Evolutionary conservation across 2,113 vertebrate species (phyloP).

Genomic region (Thinocorus orbignyianus): DNA sequence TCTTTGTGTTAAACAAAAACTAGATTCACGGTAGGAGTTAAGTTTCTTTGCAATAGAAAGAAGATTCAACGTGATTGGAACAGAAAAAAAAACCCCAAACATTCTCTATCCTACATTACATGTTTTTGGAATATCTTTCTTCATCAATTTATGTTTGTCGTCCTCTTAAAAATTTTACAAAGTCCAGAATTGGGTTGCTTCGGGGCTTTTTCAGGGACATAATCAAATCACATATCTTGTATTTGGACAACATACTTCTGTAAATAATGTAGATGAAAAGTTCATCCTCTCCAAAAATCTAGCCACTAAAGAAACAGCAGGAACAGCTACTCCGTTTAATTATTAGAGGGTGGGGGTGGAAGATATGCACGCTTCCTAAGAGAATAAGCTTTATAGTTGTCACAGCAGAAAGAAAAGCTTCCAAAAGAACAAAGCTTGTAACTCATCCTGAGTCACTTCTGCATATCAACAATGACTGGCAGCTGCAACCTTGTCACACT

Average conservation of each 20-base stretch:
- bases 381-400: background rate
- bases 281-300: background rate
- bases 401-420: background rate
- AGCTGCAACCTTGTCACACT: background rate
- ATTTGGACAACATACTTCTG: background rate
- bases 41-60: background rate
- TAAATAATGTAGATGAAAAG: background rate
- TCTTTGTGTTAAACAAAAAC: background rate
- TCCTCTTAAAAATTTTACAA: background rate
- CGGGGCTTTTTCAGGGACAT: background rate
- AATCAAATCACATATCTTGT: background rate
- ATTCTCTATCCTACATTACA: background rate
- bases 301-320: background rate
- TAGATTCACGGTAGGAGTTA: background rate
- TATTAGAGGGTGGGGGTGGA: background rate
- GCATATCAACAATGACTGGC: background rate
- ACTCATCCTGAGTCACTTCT: background rate
- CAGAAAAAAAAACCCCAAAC: background rate
- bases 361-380: background rate
- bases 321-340: background rate
- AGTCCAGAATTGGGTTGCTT: background rate
- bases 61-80: background rate
- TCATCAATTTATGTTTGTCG: background rate
- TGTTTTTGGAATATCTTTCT: background rate
- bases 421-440: background rate